Evolutionary conservation across 2,888 invertebrate genomes (phyloP), one percentile per base, ranked within the genome.

Genomic region (Chamaedrilus cognettii): DNA sequence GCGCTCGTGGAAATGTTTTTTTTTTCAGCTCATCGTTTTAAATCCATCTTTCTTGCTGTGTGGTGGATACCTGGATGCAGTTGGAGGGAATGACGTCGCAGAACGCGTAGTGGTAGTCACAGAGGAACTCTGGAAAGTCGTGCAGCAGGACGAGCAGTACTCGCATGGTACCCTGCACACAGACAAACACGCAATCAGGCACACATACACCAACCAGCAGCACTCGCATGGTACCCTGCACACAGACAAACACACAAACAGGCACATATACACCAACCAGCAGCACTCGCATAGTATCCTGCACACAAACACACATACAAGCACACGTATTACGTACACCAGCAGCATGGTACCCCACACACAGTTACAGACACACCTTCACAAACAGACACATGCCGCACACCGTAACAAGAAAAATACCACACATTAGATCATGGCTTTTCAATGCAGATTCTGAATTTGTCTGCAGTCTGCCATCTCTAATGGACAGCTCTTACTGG

Each of bases 41-140:
- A 11, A 49, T 15, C 49, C 11, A 11, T 15, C 11, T 19, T 19
- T 28, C n/a, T 95, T n/a, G n/a, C n/a, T n/a, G n/a, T n/a, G n/a
- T n/a, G n/a, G n/a, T n/a, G n/a, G n/a, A n/a, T n/a, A n/a, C n/a
- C 82, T 89, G 98, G 75, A 99, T 96, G 85, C 99, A 99, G 84
- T 99, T 99, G 2, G 98, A 95, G 58, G 99, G 98, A 77, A 99
- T 98, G 70, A 95, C 96, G 84, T 99, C 99, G 84, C 99, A 98
- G 86, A 99, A 96, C 56, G 94, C 94, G 83, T 98, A 98, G 84
- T 99, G 97, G 84, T 97, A 98, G 83, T 99, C 99, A 85, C 98
- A 98, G 61, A 99, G 87, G 84, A 99, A 96, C 85, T 99, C 99
- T 0, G 99, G 99, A 84, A 99, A 99, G 83, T 99, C 99, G 82